Evolutionary conservation across 2,797 vertebrate genomes (phyloP).

Genomic region (Gymnothorax javanicus): DNA sequence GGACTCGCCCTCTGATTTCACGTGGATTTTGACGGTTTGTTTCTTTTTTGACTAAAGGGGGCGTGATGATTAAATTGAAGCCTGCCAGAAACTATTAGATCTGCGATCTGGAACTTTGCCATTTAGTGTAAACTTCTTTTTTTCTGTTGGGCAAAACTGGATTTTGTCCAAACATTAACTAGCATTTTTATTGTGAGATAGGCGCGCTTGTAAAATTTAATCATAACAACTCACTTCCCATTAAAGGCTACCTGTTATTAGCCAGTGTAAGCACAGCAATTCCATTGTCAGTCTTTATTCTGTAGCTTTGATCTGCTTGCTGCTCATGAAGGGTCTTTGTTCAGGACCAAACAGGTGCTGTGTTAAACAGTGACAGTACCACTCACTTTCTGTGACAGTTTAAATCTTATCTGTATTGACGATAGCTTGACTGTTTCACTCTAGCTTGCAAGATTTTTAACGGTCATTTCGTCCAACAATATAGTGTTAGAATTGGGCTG

Average conservation of each 20-base stretch:
- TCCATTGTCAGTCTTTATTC: not conserved
- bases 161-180: slow-evolving; percentile 6
- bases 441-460: not conserved
- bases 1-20: not conserved
- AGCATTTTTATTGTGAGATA: not conserved
- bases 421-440: not conserved
- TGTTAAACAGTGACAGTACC: not conserved
- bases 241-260: not conserved
- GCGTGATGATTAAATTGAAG: no score
- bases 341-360: not conserved
- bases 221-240: not conserved
- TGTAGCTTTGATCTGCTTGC: not conserved
- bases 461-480: not conserved
- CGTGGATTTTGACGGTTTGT: not conserved
- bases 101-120: not conserved
- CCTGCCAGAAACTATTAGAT: not conserved
- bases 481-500: not conserved
- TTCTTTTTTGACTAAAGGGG: not conserved
- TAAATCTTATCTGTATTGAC: not conserved
- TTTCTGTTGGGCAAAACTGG: not conserved
- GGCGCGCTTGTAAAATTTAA: not conserved
- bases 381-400: not conserved
- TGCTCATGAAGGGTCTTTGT: not conserved
- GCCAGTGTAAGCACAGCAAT: slow-evolving; percentile 5
- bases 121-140: not conserved